A percentile compares a stretch with the other conserved stretches of the same genome.
These are phyloP conservation scores for Rhodophaea formosa DNA, from an alignment of 2,888 invertebrate genomes.

Conservation along the genomic window DNA sequence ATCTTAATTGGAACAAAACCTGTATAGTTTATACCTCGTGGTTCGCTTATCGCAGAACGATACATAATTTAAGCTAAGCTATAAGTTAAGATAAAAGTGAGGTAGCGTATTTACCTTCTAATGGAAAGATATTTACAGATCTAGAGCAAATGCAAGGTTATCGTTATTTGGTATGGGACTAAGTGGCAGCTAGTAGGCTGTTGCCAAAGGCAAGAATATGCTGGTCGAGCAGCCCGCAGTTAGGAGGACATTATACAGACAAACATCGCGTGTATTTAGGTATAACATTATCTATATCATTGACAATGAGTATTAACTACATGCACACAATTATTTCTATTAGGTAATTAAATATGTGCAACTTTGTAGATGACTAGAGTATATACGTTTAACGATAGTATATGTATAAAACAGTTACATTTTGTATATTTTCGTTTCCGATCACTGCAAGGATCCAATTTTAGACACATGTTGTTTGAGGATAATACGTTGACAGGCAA, in stretches of 20 bases:
- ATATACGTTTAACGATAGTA: constrained; percentile 67
- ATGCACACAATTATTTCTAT: constrained; percentile 64
- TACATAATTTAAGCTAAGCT: constrained; percentile 68
- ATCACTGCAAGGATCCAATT: constrained; percentile 82
- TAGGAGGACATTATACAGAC: constrained; percentile 48
- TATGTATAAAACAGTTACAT: constrained; percentile 73
- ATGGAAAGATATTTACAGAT: constrained; percentile 76
- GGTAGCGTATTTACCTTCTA: constrained; percentile 79
- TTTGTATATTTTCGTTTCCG: constrained; percentile 66
- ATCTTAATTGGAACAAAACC: constrained; percentile 17
- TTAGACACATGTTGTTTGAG: constrained; percentile 72
- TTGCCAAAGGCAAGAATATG: constrained; percentile 36
- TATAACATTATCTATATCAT: constrained; percentile 48
- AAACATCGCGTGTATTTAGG: constrained; percentile 56
- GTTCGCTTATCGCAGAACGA: constrained; percentile 18
- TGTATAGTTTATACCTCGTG: background rate
- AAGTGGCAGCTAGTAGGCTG: constrained; percentile 42
- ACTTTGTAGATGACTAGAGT: constrained; percentile 80
- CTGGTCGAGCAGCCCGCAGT: constrained; percentile 48
- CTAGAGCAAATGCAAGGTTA: constrained; percentile 61
- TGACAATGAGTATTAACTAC: constrained; percentile 74
- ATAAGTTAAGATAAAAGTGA: constrained; percentile 75
- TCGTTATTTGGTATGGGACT: constrained; percentile 63
- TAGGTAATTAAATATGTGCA: constrained; percentile 70
- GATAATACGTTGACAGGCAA: constrained; percentile 67